A percentile compares a stretch with the other conserved stretches of the same genome.
Conservation (phyloP, 2,888 invertebrate species). For the Stenoptilia bipunctidactyla region DNA sequence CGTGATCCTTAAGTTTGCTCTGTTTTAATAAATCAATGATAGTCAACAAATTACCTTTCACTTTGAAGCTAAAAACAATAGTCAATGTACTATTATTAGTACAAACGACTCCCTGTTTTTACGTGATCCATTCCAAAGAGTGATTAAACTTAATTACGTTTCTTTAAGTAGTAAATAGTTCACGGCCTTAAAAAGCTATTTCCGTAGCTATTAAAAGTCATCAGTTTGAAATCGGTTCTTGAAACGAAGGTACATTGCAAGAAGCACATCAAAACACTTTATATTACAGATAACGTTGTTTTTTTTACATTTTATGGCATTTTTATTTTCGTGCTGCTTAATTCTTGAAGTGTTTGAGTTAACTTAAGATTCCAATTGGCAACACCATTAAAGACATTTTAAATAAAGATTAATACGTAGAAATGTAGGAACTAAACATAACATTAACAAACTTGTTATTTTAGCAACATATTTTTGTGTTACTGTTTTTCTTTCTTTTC, state of each 20-base stretch:
- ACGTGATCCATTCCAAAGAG: background rate
- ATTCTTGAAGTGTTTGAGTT: background rate
- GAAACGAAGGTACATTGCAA: conserved; percentile 34
- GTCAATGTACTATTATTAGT: background rate
- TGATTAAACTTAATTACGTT: conserved; percentile 20
- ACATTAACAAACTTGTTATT: no score
- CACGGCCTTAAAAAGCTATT: conserved; percentile 50
- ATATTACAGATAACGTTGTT: conserved; percentile 34
- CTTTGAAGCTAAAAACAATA: no score
- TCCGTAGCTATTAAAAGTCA: conserved; percentile 52
- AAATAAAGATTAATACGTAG: no score
- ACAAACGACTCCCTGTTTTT: background rate
- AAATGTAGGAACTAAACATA: no score
- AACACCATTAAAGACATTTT: no score
- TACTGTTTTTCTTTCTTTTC: no score
- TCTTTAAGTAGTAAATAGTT: conserved; percentile 41
- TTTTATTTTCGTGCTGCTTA: conserved; percentile 42
- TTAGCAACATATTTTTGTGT: no score
- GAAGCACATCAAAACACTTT: conserved; percentile 11
- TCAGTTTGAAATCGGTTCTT: conserved; percentile 60
- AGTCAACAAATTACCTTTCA: no score
- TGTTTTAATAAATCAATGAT: no score
- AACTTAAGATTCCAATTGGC: no score
- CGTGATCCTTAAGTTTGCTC: no score
- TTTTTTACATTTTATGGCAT: conserved; percentile 47